Percentiles rank a stretch among this genome's conserved stretches.
phyloP scores from a whole-genome alignment of 2,888 invertebrate genomes.

The Bibio marci region DNA sequence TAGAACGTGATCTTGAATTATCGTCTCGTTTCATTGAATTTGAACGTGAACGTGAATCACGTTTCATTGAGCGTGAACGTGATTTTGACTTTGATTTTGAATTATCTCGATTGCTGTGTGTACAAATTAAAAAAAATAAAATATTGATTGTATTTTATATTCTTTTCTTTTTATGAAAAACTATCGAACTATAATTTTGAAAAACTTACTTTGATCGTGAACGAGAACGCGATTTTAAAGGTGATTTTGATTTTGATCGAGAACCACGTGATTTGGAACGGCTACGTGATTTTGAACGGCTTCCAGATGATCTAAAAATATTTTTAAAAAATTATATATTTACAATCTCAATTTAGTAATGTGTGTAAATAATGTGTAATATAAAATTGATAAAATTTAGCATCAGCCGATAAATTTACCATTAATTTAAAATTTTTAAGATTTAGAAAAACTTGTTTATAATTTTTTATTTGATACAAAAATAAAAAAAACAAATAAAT shows the following conservation, averaged over 20 bases:
- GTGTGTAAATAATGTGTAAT: too few species aligned
- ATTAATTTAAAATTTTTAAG: too few species aligned
- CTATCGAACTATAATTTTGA: background rate
- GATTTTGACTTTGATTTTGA: slow-evolving; percentile 49
- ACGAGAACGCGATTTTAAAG: slow-evolving; percentile 59
- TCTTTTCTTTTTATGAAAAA: background rate
- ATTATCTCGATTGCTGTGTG: slow-evolving; percentile 41
- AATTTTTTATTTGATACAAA: too few species aligned
- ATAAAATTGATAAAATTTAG: too few species aligned
- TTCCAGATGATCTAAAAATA: slow-evolving; percentile 31
- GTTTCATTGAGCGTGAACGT: slow-evolving; percentile 32
- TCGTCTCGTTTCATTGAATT: slow-evolving; percentile 28
- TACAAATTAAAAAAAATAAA: slow-evolving; percentile 26
- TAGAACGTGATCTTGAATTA: slow-evolving; percentile 30
- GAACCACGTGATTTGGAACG: slow-evolving; percentile 33
- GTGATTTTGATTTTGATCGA: slow-evolving; percentile 43
- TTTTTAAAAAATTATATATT: too few species aligned
- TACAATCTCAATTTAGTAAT: too few species aligned
- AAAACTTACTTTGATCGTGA: slow-evolving; percentile 62
- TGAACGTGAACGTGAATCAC: slow-evolving; percentile 26
- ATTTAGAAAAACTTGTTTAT: too few species aligned
- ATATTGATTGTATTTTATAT: background rate
- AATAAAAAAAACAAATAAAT: too few species aligned
- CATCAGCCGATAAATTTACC: too few species aligned
- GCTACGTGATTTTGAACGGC: slow-evolving; percentile 33